Conservation (phyloP, 1,140 invertebrate species). For the Drosophila oshimai region DNA sequence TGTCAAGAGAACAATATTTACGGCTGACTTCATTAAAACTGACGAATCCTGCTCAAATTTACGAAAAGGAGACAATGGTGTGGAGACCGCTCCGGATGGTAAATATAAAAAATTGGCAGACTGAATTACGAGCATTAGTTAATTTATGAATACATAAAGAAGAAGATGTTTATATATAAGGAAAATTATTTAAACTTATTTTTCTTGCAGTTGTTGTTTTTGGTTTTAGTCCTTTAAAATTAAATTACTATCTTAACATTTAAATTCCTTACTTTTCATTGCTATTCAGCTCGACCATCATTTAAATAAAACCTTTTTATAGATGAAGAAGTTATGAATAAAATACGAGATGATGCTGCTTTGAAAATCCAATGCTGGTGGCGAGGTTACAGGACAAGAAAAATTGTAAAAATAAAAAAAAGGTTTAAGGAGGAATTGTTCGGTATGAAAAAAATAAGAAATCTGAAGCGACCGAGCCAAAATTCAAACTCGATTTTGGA, state of each 20-base stretch:
- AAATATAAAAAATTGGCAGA: slow-evolving; percentile 2
- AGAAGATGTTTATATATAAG: too few species aligned
- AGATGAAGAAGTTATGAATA: slow-evolving; percentile 23
- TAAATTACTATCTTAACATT: too few species aligned
- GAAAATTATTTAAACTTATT: too few species aligned
- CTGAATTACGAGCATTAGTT: neutral
- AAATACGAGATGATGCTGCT: slow-evolving; percentile 65
- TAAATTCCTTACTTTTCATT: too few species aligned
- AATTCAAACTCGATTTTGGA: slow-evolving; percentile 60
- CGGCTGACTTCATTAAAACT: slow-evolving; percentile 58
- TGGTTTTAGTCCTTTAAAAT: too few species aligned
- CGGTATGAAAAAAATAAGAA: slow-evolving; percentile 81
- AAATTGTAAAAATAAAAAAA: slow-evolving; percentile 68
- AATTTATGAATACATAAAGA: too few species aligned
- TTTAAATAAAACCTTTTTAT: neutral
- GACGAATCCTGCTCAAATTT: slow-evolving; percentile 48
- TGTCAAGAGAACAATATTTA: slow-evolving; percentile 70
- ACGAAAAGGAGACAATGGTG: neutral
- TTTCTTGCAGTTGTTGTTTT: too few species aligned
- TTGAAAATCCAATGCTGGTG: slow-evolving; percentile 83
- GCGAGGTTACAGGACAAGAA: slow-evolving; percentile 80
- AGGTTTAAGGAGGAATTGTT: slow-evolving; percentile 80
- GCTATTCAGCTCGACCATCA: too few species aligned
- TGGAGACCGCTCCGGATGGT: slow-evolving; percentile 14
- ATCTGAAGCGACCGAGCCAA: slow-evolving; percentile 38